Evolutionary conservation across 2,888 invertebrate species (phyloP).

Genomic region (Ceriagrion tenellum): DNA sequence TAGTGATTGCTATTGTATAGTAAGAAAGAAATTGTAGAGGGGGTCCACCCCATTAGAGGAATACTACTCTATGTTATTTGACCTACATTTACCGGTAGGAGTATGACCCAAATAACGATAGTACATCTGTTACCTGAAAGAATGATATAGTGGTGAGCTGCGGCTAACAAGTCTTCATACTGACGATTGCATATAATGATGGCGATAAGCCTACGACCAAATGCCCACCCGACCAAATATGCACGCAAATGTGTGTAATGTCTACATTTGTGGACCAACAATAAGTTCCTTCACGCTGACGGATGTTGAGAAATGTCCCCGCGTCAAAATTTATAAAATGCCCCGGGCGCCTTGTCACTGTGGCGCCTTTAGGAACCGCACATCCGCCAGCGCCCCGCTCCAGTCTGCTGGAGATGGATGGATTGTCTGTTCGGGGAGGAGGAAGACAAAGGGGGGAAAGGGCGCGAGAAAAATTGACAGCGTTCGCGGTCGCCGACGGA

Average conservation of each 20-base stretch:
- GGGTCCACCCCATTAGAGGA: no score
- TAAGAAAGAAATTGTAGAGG: no score
- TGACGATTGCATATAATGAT: no score
- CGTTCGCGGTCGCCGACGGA: neutral
- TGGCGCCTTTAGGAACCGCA: neutral
- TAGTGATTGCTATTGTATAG: no score
- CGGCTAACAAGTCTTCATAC: no score
- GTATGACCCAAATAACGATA: no score
- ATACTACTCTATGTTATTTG: no score
- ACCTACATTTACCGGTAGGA: no score
- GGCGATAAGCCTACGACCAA: no score
- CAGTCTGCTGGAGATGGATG: neutral
- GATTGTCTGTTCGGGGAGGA: neutral
- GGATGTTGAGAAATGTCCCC: neutral
- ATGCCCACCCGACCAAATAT: neutral
- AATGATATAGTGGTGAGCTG: neutral
- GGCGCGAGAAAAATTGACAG: slow-evolving; percentile 5
- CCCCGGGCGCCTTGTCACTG: neutral
- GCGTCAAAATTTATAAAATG: neutral
- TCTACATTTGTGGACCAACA: neutral
- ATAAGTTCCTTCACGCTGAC: neutral
- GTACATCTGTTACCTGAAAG: neutral
- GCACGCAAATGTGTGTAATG: neutral
- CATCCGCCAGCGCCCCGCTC: neutral
- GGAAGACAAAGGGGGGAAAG: neutral